Percentiles rank a stretch among this genome's conserved stretches.
Evolutionary conservation across 2,888 invertebrate genomes (phyloP).

Genomic region (Drosophila ezoana): DNA sequence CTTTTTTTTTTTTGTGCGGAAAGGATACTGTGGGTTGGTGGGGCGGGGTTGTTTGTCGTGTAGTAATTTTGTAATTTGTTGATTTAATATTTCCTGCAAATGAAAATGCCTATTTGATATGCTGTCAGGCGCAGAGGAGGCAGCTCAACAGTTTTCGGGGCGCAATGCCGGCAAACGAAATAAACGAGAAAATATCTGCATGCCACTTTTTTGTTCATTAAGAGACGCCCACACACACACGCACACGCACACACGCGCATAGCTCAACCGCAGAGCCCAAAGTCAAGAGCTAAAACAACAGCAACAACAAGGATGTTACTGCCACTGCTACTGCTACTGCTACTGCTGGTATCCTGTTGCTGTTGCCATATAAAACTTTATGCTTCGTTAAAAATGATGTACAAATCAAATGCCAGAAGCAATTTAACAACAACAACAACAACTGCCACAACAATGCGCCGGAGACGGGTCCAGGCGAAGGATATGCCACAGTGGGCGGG

Average conservation of each 20-base stretch:
- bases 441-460: constrained; percentile 46
- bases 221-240: constrained; percentile 23
- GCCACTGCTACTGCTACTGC: constrained; percentile 9
- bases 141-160: constrained; percentile 26
- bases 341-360: constrained; percentile 15
- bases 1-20: background rate
- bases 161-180: constrained; percentile 26
- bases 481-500: constrained; percentile 5
- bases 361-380: constrained; percentile 61
- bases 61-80: constrained; percentile 67
- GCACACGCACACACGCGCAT: constrained; percentile 13
- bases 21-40: background rate
- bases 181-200: constrained; percentile 60
- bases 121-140: constrained; percentile 63
- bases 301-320: constrained; percentile 28
- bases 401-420: constrained; percentile 79
- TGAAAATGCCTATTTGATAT: constrained; percentile 71
- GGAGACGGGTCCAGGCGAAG: constrained; percentile 41
- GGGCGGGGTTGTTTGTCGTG: constrained; percentile 1
- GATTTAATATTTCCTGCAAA: constrained; percentile 70
- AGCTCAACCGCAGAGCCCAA: constrained; percentile 40
- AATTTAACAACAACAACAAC: constrained; percentile 65
- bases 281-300: constrained; percentile 46
- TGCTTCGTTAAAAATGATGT: constrained; percentile 79
- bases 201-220: constrained; percentile 68